Evolutionary conservation across 2,888 invertebrate genomes (phyloP).

Genomic region (Schizotus pectinicornis): DNA sequence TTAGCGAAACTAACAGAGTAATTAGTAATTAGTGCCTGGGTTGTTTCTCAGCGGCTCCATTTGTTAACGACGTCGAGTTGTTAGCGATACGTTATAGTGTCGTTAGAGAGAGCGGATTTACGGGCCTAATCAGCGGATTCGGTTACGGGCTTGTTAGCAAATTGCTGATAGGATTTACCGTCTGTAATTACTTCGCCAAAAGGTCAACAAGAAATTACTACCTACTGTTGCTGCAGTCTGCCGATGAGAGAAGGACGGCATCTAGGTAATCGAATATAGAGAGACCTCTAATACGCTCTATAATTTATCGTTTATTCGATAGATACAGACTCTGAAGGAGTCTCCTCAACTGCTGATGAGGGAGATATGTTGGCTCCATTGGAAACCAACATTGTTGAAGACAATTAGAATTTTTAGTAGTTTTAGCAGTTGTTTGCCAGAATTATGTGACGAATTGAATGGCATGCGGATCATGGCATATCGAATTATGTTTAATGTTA

Average conservation of each 20-base stretch:
- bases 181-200: conserved; percentile 28
- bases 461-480: too few relatives aligned
- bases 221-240: not conserved
- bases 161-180: conserved; percentile 46
- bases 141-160: conserved; percentile 47
- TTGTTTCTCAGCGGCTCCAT: conserved; percentile 45
- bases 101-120: conserved; percentile 49
- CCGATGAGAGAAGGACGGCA: not conserved
- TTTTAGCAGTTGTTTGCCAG: too few relatives aligned
- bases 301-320: too few relatives aligned
- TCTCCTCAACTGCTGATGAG: too few relatives aligned
- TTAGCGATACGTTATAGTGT: conserved; percentile 52
- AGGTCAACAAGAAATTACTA: conserved; percentile 26
- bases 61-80: conserved; percentile 47
- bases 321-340: too few relatives aligned
- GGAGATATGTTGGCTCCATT: too few relatives aligned
- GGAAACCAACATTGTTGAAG: too few relatives aligned
- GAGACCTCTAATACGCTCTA: too few relatives aligned
- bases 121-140: conserved; percentile 49
- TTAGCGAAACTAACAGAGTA: conserved; percentile 36
- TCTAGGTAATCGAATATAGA: conserved; percentile 2
- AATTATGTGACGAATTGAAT: too few relatives aligned
- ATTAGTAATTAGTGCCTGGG: conserved; percentile 44
- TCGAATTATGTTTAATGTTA: too few relatives aligned
- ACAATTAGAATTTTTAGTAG: too few relatives aligned